Evolutionary conservation across 2,113 vertebrate species (phyloP), one percentile per base, ranked within the genome.

Genomic region (Arothron firmamentum): DNA sequence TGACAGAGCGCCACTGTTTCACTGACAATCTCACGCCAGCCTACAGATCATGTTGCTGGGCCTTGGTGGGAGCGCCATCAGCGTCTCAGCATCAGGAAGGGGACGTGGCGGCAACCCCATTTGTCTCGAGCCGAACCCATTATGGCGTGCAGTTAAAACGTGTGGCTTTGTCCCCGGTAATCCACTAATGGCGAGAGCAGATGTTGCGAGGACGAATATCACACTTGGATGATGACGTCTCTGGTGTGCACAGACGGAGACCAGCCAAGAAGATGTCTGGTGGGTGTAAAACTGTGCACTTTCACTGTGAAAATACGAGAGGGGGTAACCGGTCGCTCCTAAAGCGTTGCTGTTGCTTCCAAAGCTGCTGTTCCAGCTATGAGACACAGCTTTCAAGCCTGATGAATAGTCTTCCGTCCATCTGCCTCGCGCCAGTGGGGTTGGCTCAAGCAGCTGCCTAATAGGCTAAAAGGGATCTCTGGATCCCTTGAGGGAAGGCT

Each of bases 381-480:
- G 45, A 71, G 58, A 59, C 60, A 9, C 47, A 57, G 79, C 79
- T 74, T 59, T 78, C 73, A 66, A 62, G 58, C 65, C 77, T 66
- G 75, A 81, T 77, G 64, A 76, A 81, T 56, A 56, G 72, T 23
- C 67, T 68, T 68, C 62, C 72, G 74, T 71, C 81, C 75, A 78
- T 77, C 76, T 66, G 65, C 65, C 56, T 69, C 75, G 81, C 74
- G 77, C 86, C 83, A 77, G 79, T 77, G 81, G 70, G 75, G 54
- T 56, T 23, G 46, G 46, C 55, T 76, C 59, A 45, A 62, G 77
- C 85, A 82, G 83, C 83, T 78, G 85, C 65, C 70, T 89, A 87
- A 90, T 83, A 82, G 83, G 80, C 78, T 88, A 78, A 87, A 62
- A 25, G 76, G 72, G 76, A 62, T 77, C 65, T 64, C 13, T 18